These are phyloP conservation scores for Bos javanicus DNA, from an alignment of 2,113 vertebrate genomes.

Conservation along the genomic window DNA sequence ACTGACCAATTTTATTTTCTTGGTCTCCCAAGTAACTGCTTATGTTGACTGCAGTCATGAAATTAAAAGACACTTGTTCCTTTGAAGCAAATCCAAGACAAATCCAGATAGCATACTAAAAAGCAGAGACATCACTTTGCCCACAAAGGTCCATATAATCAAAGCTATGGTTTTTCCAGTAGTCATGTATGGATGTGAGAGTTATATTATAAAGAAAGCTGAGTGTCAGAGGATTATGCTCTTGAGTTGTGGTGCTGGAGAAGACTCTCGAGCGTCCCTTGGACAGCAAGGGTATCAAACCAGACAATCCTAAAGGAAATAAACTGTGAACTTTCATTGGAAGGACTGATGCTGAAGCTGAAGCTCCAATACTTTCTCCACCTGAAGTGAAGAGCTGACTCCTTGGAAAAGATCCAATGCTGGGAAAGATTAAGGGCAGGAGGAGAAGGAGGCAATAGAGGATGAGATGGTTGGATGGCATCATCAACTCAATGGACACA, in stretches of 20 bases:
- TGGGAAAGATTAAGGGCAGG: neutral
- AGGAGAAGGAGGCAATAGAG: neutral
- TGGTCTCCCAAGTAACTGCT: neutral
- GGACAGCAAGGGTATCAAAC: neutral
- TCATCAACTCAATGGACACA: neutral
- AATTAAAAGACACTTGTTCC: neutral
- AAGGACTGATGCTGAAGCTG: neutral
- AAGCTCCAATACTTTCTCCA: neutral
- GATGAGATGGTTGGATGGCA: neutral
- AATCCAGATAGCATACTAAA: neutral
- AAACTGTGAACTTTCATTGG: neutral
- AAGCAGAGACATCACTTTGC: neutral
- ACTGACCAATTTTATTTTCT: neutral
- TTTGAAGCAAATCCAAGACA: neutral
- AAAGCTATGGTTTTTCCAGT: neutral
- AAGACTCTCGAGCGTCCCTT: neutral
- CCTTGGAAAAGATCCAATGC: neutral
- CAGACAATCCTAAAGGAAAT: neutral
- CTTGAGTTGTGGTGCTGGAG: neutral
- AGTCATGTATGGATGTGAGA: neutral
- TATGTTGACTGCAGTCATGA: neutral
- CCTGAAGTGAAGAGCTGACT: neutral
- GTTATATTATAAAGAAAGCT: neutral
- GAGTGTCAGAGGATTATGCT: neutral
- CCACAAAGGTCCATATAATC: neutral